phyloP scores from a whole-genome alignment of 2,113 vertebrate species.

The Gasterosteus aculeatus region DNA sequence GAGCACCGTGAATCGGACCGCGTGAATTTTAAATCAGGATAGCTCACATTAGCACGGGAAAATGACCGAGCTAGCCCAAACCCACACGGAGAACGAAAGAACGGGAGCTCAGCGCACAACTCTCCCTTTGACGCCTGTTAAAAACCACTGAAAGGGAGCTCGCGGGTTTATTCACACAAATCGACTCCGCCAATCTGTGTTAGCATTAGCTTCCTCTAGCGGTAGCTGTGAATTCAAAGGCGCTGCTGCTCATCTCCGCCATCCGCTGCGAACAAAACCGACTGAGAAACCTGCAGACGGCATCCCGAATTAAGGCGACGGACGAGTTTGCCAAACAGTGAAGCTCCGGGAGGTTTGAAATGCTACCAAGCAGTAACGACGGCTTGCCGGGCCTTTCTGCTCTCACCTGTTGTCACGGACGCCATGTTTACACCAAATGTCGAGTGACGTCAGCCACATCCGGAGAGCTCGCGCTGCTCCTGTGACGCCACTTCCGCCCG shows the following conservation, averaged over 20 bases:
- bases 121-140: rapidly evolving
- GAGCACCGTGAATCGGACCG: too few species aligned
- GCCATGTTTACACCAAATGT: slow-evolving; percentile 78
- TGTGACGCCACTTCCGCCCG: slow-evolving; percentile 67
- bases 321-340: rapidly evolving
- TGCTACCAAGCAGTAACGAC: neutral
- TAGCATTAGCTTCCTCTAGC: slow-evolving; percentile 26
- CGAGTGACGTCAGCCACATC: slow-evolving; percentile 37
- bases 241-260: neutral
- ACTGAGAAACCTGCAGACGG: rapidly evolving
- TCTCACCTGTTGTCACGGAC: slow-evolving; percentile 84
- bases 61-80: neutral
- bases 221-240: slow-evolving; percentile 1
- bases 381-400: slow-evolving; percentile 43
- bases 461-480: slow-evolving; percentile 4
- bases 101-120: rapidly evolving
- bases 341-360: rapidly evolving
- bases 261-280: rapidly evolving
- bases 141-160: neutral
- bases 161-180: neutral
- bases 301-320: rapidly evolving
- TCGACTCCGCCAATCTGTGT: neutral
- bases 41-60: neutral
- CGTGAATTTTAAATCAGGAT: neutral
- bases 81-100: neutral